A percentile compares a stretch with the other conserved stretches of the same genome.
Evolutionary conservation across 23 tunicate genomes (phyloP).

Genomic region (Pegea sp.): DNA sequence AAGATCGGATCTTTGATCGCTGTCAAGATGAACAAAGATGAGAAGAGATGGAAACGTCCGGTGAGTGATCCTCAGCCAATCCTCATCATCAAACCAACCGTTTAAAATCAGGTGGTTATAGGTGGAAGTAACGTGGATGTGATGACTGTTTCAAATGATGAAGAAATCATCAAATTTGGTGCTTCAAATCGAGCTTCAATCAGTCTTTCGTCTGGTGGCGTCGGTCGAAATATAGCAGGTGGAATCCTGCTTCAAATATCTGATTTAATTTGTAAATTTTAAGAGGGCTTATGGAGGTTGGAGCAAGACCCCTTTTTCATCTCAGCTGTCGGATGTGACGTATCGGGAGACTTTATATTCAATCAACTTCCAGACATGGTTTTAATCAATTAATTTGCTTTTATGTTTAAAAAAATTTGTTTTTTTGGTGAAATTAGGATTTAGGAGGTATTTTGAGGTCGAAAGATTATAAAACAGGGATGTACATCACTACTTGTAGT

Average conservation of each 20-base stretch:
- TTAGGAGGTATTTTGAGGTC: slow-evolving; percentile 5
- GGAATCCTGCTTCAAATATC: no score
- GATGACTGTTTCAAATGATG: slow-evolving; percentile 12
- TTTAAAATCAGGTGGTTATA: slow-evolving; percentile 24
- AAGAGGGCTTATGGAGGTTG: slow-evolving; percentile 48
- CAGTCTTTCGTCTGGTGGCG: slow-evolving; percentile 49
- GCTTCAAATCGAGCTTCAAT: slow-evolving; percentile 49
- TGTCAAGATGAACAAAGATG: not conserved
- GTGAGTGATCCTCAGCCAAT: not conserved
- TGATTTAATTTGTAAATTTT: not conserved
- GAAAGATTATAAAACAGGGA: slow-evolving; percentile 16
- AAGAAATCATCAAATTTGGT: slow-evolving; percentile 12
- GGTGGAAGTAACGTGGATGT: slow-evolving; percentile 68
- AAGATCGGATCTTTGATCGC: slow-evolving; percentile 57
- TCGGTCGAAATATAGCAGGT: slow-evolving; percentile 76
- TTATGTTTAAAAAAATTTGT: not conserved
- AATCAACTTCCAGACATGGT: slow-evolving; percentile 19
- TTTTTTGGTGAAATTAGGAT: slow-evolving; percentile 28
- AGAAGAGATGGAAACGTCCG: not conserved
- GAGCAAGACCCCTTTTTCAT: slow-evolving; percentile 23
- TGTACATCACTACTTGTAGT: slow-evolving; percentile 40
- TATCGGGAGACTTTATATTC: slow-evolving; percentile 6
- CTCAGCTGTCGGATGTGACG: slow-evolving; percentile 45
- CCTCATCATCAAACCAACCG: not conserved
- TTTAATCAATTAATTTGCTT: not conserved